Percentiles rank a stretch among this genome's conserved stretches.
Conservation (phyloP, 2,888 invertebrate species). For the Nezara viridula region DNA sequence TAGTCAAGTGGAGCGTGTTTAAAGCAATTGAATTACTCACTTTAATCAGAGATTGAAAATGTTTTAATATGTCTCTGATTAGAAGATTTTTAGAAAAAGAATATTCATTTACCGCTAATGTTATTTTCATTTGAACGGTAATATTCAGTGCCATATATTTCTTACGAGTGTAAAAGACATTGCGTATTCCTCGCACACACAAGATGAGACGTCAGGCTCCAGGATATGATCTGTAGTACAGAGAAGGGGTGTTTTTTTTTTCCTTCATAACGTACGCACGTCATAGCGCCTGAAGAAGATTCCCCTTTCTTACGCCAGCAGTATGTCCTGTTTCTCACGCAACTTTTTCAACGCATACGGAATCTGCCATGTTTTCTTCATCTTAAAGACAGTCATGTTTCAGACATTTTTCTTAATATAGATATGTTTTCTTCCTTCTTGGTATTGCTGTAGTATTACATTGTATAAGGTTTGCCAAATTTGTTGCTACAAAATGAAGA, state of each 20-base stretch:
- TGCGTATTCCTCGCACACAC: background rate
- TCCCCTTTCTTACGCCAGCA: background rate
- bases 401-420: background rate
- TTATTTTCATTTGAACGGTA: background rate
- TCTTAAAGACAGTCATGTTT: background rate
- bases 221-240: background rate
- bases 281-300: background rate
- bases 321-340: constrained; percentile 15
- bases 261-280: background rate
- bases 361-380: background rate
- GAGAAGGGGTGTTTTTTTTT: background rate
- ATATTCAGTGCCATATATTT: background rate
- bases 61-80: too few species aligned
- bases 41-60: too few species aligned
- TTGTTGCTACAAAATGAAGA: too few species aligned
- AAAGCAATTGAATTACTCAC: too few species aligned
- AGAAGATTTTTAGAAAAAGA: too few species aligned
- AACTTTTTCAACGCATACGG: background rate
- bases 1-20: too few species aligned
- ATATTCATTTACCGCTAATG: too few species aligned
- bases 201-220: background rate
- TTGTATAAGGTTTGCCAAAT: background rate
- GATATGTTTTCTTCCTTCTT: background rate
- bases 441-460: background rate
- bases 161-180: background rate